Conservation (phyloP, 1,140 invertebrate species). For the Coelopa frigida region DNA sequence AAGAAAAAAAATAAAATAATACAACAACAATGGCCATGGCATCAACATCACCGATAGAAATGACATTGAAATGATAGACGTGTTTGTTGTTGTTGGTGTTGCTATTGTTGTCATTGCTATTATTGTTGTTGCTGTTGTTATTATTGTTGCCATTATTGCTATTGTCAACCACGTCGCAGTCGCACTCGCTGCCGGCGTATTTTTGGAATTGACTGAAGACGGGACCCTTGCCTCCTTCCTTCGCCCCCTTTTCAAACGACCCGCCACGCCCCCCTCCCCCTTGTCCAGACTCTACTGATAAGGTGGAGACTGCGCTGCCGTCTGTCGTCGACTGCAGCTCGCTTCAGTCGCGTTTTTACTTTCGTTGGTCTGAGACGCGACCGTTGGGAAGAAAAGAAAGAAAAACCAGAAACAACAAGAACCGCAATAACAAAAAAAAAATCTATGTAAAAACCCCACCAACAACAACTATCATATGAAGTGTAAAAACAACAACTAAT, state of each 20-base stretch:
- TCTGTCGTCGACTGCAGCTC: background rate
- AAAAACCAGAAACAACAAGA: background rate
- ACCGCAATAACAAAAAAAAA: background rate
- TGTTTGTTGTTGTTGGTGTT: too few relatives aligned
- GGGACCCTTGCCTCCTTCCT: slow-evolving; percentile 2
- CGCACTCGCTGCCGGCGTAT: slow-evolving; percentile 7
- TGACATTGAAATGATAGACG: too few relatives aligned
- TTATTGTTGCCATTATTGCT: background rate
- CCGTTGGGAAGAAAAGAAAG: background rate
- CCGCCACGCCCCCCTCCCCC: background rate
- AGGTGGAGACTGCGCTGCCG: background rate
- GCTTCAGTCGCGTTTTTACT: background rate
- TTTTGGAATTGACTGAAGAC: too few relatives aligned
- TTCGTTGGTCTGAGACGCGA: background rate
- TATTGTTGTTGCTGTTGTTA: slow-evolving; percentile 1
- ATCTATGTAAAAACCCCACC: background rate
- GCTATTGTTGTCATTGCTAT: slow-evolving; percentile 1
- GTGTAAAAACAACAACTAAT: background rate
- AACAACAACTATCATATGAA: background rate
- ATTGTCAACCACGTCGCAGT: slow-evolving; percentile 4
- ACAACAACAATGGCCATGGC: too few relatives aligned
- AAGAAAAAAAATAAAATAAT: too few relatives aligned
- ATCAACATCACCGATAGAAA: too few relatives aligned
- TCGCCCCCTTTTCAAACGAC: background rate
- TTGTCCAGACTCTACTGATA: background rate